Base-by-base conservation (phyloP, 2,797 vertebrate species). In the Pterois miles region DNA sequence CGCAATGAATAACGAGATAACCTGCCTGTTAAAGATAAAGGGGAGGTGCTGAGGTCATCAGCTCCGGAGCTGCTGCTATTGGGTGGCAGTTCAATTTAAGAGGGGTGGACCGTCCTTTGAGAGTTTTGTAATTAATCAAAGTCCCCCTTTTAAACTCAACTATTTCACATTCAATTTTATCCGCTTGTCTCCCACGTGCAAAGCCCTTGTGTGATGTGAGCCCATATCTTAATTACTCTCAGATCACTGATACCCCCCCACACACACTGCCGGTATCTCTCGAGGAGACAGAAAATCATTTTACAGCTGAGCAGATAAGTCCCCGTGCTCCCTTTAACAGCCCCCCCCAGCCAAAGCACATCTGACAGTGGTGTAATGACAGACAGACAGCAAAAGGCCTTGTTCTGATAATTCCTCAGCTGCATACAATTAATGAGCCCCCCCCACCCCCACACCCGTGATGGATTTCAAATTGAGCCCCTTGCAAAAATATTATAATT, bases 261-360 rank as follows among this genome's bases (percentile, higher is more conserved):
- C 85, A 90, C 87, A 85, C 85, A 80, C 86, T 83, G 54, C 46
- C 14, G 34, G 78, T 80, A 87, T 91, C 89, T 91, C 88, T 88
- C 50, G 71, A 84, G 89, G 88, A 91, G 94, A 93, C 94, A 92
- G 91, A 92, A 94, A 94, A 95, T 94, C 90, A 93, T 95, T 94
- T 94, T 94, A 95, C 92, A 93, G 93, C 90, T 91, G 88, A 94
- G 88, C 88, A 94, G 94, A 93, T 93, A 94, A 94, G 86, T 92
- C 91, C 92, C 91, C 7, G 33, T 85, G 86, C 91, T 93, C 89
- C 88, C 58, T 87, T 92, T 90, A 91, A 89, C 84, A 84, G 80
- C 69, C 76, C 84, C 81, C 81, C 57, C 68, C 22, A 76, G 76
- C 90, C 71, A 77, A 90, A 87, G 86, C 91, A 88, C 88, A 91